These are phyloP conservation scores for Philopotamus ludificatus DNA, from an alignment of 1,140 invertebrate genomes.

Conservation along the genomic window DNA sequence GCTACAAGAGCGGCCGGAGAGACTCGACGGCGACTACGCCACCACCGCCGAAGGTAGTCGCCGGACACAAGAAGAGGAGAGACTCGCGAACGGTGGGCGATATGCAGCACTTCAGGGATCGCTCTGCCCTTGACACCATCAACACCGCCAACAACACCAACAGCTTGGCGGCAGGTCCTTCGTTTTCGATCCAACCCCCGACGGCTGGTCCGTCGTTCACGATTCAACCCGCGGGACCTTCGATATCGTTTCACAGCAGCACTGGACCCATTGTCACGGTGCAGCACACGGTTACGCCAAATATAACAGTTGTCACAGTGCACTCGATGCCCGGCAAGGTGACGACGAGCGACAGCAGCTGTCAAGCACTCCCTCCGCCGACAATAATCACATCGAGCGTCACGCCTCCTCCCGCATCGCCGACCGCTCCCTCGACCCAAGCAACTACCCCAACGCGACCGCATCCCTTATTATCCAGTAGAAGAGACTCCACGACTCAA, in stretches of 20 bases:
- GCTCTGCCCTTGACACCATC: slow-evolving; percentile 28
- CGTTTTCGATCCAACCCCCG: slow-evolving; percentile 47
- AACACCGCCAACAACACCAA: slow-evolving; percentile 34
- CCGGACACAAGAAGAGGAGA: slow-evolving; percentile 63
- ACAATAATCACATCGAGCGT: slow-evolving; percentile 80
- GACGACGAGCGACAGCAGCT: slow-evolving; percentile 53
- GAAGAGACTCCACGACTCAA: slow-evolving; percentile 82
- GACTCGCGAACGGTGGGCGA: slow-evolving; percentile 53
- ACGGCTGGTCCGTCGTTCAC: slow-evolving; percentile 68
- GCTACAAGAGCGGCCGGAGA: slow-evolving; percentile 55
- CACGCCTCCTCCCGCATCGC: slow-evolving; percentile 75
- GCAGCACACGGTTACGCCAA: slow-evolving; percentile 22
- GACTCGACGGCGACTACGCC: slow-evolving; percentile 63
- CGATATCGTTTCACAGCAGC: slow-evolving; percentile 49
- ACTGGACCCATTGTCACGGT: slow-evolving; percentile 51
- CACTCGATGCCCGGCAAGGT: slow-evolving; percentile 33
- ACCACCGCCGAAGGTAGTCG: slow-evolving; percentile 61
- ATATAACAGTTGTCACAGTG: slow-evolving; percentile 37
- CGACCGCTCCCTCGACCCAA: slow-evolving; percentile 54
- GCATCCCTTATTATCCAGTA: slow-evolving; percentile 63
- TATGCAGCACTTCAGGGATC: slow-evolving; percentile 38
- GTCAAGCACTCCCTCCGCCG: slow-evolving; percentile 67
- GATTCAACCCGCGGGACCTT: slow-evolving; percentile 66
- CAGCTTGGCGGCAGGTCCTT: slow-evolving; percentile 36
- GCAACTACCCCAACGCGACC: slow-evolving; percentile 56